phyloP scores from a whole-genome alignment of 1,140 invertebrate genomes.

The Drosophila aff. region DNA sequence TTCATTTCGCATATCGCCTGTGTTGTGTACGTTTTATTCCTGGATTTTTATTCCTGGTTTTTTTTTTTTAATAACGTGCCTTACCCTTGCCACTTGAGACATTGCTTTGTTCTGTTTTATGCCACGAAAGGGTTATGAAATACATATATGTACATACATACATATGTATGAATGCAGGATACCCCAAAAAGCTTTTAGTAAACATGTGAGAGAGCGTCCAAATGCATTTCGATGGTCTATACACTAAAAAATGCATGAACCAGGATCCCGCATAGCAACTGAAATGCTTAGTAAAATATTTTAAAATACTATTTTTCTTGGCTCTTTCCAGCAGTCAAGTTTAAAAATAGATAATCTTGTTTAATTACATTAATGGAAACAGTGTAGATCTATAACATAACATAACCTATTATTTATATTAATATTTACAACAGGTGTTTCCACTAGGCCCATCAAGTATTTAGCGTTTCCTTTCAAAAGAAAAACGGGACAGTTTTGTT shows the following conservation, averaged over 20 bases:
- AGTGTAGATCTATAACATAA: background rate
- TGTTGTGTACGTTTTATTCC: constrained; percentile 42
- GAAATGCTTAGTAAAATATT: background rate
- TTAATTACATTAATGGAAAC: background rate
- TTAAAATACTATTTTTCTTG: background rate
- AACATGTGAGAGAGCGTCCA: constrained; percentile 41
- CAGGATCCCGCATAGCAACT: constrained; percentile 16
- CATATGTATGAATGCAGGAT: background rate
- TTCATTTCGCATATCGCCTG: constrained; percentile 75
- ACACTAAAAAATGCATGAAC: constrained; percentile 30
- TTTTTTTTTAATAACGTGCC: constrained; percentile 60
- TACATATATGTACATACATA: constrained; percentile 6
- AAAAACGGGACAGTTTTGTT: background rate
- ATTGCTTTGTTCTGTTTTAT: constrained; percentile 77
- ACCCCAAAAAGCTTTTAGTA: constrained; percentile 75
- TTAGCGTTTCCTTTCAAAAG: background rate
- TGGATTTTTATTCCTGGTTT: constrained; percentile 34
- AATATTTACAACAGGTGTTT: background rate
- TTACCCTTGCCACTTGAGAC: constrained; percentile 83
- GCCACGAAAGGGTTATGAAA: constrained; percentile 72
- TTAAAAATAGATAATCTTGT: too few species aligned
- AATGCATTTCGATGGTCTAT: constrained; percentile 59
- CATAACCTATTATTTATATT: background rate
- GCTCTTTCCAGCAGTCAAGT: background rate
- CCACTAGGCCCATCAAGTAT: background rate